Evolutionary conservation across 1,140 invertebrate species (phyloP).

Genomic region (Medauroidea extradentata): DNA sequence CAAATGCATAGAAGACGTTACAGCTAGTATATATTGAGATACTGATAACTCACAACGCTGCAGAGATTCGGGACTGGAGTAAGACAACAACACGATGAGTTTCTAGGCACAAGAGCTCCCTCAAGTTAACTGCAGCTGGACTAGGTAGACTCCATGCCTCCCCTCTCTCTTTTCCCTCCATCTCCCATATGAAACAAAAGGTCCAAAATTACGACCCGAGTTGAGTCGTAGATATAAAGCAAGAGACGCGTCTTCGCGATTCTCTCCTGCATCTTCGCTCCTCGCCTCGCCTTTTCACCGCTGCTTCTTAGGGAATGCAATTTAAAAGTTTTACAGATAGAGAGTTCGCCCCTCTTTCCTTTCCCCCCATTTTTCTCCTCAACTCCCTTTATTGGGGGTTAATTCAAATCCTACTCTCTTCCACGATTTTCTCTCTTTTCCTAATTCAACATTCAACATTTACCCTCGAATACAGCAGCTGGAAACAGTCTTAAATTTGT

Average conservation of each 20-base stretch:
- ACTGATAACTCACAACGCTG: no score
- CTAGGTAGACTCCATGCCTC: neutral
- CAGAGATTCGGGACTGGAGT: no score
- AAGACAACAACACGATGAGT: no score
- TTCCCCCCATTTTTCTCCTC: neutral
- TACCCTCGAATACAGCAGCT: no score
- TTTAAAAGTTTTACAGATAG: slow-evolving; percentile 17
- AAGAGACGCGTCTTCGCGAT: neutral
- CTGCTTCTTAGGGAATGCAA: slow-evolving; percentile 8
- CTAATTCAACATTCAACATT: no score
- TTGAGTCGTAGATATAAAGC: slow-evolving; percentile 18
- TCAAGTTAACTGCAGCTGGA: no score
- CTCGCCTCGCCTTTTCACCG: neutral
- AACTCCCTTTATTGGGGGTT: slow-evolving; percentile 8
- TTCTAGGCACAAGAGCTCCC: no score
- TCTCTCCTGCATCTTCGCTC: neutral
- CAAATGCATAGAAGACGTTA: no score
- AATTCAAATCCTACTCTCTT: slow-evolving; percentile 11
- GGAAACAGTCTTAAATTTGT: no score
- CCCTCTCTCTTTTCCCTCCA: neutral
- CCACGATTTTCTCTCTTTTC: neutral
- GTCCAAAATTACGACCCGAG: slow-evolving; percentile 12
- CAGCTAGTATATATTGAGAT: no score
- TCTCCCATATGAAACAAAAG: slow-evolving; percentile 12
- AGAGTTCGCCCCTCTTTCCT: slow-evolving; percentile 3